Evolutionary conservation across 2,888 invertebrate species (phyloP).

Genomic region (Drosophila acutilabella): DNA sequence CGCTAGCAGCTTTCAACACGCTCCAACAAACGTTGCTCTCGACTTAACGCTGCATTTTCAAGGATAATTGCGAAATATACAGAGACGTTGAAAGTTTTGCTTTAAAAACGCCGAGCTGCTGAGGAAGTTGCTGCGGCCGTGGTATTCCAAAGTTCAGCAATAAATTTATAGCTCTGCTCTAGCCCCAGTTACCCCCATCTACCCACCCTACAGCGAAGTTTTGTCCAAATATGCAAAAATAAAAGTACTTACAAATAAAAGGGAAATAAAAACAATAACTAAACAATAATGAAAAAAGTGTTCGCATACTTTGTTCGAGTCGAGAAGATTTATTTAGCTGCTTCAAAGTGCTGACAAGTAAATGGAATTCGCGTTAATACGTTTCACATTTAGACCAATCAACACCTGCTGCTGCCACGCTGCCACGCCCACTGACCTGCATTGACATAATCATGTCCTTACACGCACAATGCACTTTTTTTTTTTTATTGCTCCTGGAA

Average conservation of each 20-base stretch:
- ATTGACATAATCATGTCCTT: constrained; percentile 37
- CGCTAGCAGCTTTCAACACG: constrained; percentile 58
- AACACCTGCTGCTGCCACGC: constrained; percentile 40
- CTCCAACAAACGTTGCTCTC: constrained; percentile 38
- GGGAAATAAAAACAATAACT: constrained; percentile 24
- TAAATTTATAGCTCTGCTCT: constrained; percentile 70
- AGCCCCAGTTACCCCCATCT: neutral
- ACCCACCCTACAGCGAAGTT: constrained; percentile 26
- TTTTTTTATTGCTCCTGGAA: constrained; percentile 54
- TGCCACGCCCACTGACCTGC: constrained; percentile 39
- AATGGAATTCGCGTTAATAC: constrained; percentile 40
- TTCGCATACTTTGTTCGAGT: constrained; percentile 56
- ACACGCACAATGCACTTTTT: constrained; percentile 30
- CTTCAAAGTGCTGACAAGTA: constrained; percentile 1
- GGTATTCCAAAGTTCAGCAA: constrained; percentile 77
- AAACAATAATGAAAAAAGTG: constrained; percentile 64
- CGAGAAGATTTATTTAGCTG: constrained; percentile 52
- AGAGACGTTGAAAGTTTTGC: constrained; percentile 52
- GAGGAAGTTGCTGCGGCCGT: constrained; percentile 55
- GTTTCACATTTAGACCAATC: constrained; percentile 52
- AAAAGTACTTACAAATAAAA: constrained; percentile 32
- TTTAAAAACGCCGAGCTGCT: constrained; percentile 50
- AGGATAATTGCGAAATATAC: constrained; percentile 74
- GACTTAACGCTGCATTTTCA: constrained; percentile 60
- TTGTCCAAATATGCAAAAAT: constrained; percentile 36